Evolutionary conservation across 2,888 invertebrate genomes (phyloP).

Genomic region (Prenolepis imparis): DNA sequence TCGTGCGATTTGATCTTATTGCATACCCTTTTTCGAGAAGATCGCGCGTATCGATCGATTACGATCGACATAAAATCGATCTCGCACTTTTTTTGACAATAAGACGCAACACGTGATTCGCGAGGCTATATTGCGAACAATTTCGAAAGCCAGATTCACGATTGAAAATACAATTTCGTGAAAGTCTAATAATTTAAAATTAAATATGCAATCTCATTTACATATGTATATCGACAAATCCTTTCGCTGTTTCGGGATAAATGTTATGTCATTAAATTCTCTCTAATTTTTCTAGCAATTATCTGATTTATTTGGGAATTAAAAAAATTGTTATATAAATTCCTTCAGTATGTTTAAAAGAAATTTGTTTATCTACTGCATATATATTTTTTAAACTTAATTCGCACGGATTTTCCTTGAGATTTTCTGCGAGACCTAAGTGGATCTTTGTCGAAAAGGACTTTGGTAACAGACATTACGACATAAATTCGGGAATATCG

Average conservation of each 20-base stretch:
- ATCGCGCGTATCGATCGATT: constrained; percentile 1
- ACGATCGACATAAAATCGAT: not conserved
- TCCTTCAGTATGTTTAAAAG: not conserved
- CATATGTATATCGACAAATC: constrained; percentile 4
- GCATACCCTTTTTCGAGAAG: not conserved
- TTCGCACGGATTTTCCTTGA: not conserved
- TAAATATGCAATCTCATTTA: constrained; percentile 20
- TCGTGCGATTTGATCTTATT: not conserved
- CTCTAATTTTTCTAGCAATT: not conserved
- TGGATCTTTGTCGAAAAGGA: constrained; percentile 1
- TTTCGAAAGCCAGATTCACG: not conserved
- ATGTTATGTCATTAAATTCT: not conserved
- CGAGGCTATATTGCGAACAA: not conserved
- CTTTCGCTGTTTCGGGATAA: not conserved
- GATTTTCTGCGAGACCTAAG: not conserved
- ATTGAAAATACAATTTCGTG: constrained; percentile 33
- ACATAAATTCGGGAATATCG: constrained; percentile 27
- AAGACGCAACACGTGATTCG: constrained; percentile 27
- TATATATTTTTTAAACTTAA: not conserved
- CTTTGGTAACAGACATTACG: not conserved
- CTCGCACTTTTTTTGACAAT: constrained; percentile 2
- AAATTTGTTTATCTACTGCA: not conserved
- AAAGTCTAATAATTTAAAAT: constrained; percentile 15
- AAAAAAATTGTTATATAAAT: not conserved
- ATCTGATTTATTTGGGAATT: not conserved